Percentiles rank a stretch among this genome's conserved stretches.
Conservation (phyloP, 1,140 invertebrate species). For the Diuraphis noxia region DNA sequence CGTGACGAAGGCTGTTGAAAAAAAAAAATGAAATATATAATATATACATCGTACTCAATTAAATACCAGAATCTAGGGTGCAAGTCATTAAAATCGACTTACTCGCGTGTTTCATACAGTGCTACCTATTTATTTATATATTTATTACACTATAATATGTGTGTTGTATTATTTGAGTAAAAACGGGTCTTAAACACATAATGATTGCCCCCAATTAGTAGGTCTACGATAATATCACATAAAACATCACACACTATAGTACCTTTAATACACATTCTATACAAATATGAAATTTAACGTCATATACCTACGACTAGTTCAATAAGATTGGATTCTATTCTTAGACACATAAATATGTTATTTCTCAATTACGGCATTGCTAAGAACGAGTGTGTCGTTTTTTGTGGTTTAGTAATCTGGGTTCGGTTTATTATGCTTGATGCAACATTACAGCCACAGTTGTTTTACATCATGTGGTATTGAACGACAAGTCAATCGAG, state of each 20-base stretch:
- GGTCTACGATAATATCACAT: neutral
- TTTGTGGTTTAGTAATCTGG: no score
- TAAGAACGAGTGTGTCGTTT: no score
- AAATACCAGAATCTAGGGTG: neutral
- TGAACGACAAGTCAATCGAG: no score
- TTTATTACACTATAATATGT: neutral
- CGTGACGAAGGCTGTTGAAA: neutral
- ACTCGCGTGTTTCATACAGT: neutral
- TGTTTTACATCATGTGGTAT: no score
- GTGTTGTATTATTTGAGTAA: neutral
- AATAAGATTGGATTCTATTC: neutral
- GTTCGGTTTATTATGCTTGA: no score
- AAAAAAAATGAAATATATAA: neutral
- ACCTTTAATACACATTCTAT: no score
- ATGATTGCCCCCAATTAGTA: neutral
- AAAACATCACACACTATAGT: no score
- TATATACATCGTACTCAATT: neutral
- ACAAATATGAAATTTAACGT: neutral
- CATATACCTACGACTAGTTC: no score
- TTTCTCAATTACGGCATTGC: no score
- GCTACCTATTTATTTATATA: neutral
- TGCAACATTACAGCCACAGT: no score
- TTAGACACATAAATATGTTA: no score
- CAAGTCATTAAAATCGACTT: slow-evolving; percentile 13
- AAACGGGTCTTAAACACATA: neutral